These are phyloP conservation scores for Philopedon plagiatum DNA, from an alignment of 2,888 invertebrate genomes.

Conservation along the genomic window DNA sequence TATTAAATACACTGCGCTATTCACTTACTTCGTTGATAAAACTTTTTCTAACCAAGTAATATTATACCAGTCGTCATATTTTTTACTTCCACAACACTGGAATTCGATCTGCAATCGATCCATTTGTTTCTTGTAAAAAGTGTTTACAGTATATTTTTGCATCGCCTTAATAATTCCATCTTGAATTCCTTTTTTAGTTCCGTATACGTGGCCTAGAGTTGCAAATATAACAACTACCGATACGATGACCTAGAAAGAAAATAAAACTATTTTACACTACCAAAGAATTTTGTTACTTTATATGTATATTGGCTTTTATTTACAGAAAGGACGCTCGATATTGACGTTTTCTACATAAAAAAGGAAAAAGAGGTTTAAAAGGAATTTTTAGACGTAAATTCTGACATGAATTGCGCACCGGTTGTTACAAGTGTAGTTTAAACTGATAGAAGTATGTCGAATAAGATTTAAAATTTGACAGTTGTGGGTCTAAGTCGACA, in stretches of 20 bases:
- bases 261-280: too few relatives aligned
- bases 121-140: slow-evolving; percentile 72
- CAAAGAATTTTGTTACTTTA: too few relatives aligned
- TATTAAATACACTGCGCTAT: neutral
- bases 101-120: slow-evolving; percentile 75
- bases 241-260: slow-evolving; percentile 28
- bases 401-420: too few relatives aligned
- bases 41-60: slow-evolving; percentile 72
- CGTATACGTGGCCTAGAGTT: slow-evolving; percentile 60
- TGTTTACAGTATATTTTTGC: slow-evolving; percentile 72
- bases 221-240: slow-evolving; percentile 55
- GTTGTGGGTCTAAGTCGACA: too few relatives aligned
- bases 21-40: slow-evolving; percentile 63
- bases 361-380: too few relatives aligned
- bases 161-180: slow-evolving; percentile 74
- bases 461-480: too few relatives aligned
- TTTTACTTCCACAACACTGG: slow-evolving; percentile 75
- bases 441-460: too few relatives aligned
- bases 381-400: too few relatives aligned
- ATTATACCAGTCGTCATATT: slow-evolving; percentile 76
- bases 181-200: slow-evolving; percentile 59
- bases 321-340: too few relatives aligned
- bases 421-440: too few relatives aligned
- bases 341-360: too few relatives aligned
- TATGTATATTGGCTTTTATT: too few relatives aligned